Conservation (phyloP, 2,888 invertebrate species). For the Lasioglossum lativentre region DNA sequence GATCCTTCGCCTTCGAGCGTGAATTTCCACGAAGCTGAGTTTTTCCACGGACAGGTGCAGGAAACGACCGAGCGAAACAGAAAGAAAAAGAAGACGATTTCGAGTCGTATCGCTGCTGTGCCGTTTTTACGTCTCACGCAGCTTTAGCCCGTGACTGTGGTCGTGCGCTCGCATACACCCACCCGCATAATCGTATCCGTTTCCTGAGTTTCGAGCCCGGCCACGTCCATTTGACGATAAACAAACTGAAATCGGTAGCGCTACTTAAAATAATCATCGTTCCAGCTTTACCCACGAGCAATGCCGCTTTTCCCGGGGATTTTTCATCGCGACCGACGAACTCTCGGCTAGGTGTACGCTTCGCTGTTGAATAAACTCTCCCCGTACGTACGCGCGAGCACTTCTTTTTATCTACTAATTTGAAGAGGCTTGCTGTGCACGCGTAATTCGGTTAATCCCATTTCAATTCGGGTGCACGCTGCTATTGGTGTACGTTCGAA, state of each 20-base stretch:
- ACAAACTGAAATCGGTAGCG: slow-evolving; percentile 56
- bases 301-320: not conserved
- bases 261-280: slow-evolving; percentile 51
- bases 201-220: slow-evolving; percentile 55
- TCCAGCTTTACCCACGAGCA: not conserved
- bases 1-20: not conserved
- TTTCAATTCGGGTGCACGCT: not conserved
- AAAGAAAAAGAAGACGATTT: slow-evolving; percentile 30
- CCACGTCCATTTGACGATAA: slow-evolving; percentile 61
- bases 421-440: not conserved
- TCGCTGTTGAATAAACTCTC: slow-evolving; percentile 15
- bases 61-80: slow-evolving; percentile 31
- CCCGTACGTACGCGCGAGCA: not conserved
- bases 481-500: not conserved
- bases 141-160: not conserved
- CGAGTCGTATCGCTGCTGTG: slow-evolving; percentile 25
- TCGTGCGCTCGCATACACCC: not conserved
- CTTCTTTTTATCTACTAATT: not conserved
- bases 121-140: slow-evolving; percentile 28
- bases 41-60: not conserved
- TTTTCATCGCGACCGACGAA: slow-evolving; percentile 1
- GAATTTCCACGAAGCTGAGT: slow-evolving; percentile 8
- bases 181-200: slow-evolving; percentile 39
- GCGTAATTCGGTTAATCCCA: not conserved
- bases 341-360: not conserved